Base-by-base conservation (phyloP, 2,888 invertebrate species). In the Drosophila greeni region DNA sequence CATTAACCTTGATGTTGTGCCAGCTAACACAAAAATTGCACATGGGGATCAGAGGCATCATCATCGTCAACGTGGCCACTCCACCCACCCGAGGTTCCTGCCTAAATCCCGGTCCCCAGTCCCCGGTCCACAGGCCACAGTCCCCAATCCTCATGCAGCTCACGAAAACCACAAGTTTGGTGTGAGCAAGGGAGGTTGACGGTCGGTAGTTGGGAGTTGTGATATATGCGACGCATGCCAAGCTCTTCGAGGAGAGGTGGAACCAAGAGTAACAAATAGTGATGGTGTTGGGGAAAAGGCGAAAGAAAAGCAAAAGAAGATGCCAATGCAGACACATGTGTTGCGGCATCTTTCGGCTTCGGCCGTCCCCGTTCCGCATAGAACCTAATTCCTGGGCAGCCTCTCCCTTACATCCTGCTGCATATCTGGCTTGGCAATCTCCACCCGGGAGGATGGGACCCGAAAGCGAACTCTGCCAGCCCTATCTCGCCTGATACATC, bases 201-300 rank as follows among this genome's bases (percentile, higher is more conserved):
- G 24, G 16, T 16, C 26, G 20, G 61, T 69, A 40, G 55, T 56
- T 66, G 57, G 43, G 47, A 61, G 58, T 62, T 74, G 76, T 83
- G 79, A 83, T 78, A 75, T 83, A 83, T 79, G 79, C 78, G 69
- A 74, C 76, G 82, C 78, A 81, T 67, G 81, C 75, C 81, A 64
- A 59, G 52, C 51, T 37, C 73, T 61, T 65, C 65, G 49, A 14
- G 66, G 34, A 29, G 57, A 34, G 61, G 55, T 51, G 51, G 29
- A 37, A 31, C 55, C 62, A 73, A 71, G 67, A 60, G 66, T 62
- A 58, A 72, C 75, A 79, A 79, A 82, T 74, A 70, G 76, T 37
- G 42, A 79, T 74, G 65, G 76, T 40, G 40, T 47, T 52, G 68
- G 69, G 60, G 49, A 34, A 61, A 42, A 40, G 45, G 42, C 42